phyloP scores from a whole-genome alignment of 2,888 invertebrate species.

The Apotomis betuletana region DNA sequence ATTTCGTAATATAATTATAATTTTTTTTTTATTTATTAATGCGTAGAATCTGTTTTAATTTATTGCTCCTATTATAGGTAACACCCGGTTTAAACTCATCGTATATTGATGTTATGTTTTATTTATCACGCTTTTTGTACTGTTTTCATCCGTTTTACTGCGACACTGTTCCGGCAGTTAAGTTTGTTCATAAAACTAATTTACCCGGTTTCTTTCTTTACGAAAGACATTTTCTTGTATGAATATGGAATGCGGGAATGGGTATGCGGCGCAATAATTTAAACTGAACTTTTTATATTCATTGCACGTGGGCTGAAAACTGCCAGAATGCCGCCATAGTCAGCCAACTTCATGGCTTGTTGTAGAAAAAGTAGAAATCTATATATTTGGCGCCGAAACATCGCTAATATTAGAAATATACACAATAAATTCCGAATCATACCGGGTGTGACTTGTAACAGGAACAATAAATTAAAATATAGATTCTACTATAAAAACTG shows the following conservation, averaged over 20 bases:
- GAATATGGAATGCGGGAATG: slow-evolving; percentile 25
- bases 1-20: too few species aligned
- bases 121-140: not conserved
- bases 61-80: too few species aligned
- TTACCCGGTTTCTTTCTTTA: slow-evolving; percentile 31
- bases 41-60: too few species aligned
- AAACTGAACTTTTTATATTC: slow-evolving; percentile 22
- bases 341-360: not conserved
- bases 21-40: too few species aligned
- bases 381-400: too few species aligned
- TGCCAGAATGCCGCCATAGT: slow-evolving; percentile 14
- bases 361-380: too few species aligned
- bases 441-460: too few species aligned
- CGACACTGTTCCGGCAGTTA: slow-evolving; percentile 30
- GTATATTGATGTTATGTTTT: not conserved
- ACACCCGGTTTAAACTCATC: too few species aligned
- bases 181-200: slow-evolving; percentile 39
- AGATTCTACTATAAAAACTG: too few species aligned
- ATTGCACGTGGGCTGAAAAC: slow-evolving; percentile 9
- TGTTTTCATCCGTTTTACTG: slow-evolving; percentile 4
- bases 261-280: slow-evolving; percentile 12
- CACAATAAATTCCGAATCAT: too few species aligned
- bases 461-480: too few species aligned
- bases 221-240: slow-evolving; percentile 27
- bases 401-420: too few species aligned